Evolutionary conservation across 2,797 vertebrate genomes (phyloP), one percentile per base, ranked within the genome.

Genomic region (Leuciscus waleckii): DNA sequence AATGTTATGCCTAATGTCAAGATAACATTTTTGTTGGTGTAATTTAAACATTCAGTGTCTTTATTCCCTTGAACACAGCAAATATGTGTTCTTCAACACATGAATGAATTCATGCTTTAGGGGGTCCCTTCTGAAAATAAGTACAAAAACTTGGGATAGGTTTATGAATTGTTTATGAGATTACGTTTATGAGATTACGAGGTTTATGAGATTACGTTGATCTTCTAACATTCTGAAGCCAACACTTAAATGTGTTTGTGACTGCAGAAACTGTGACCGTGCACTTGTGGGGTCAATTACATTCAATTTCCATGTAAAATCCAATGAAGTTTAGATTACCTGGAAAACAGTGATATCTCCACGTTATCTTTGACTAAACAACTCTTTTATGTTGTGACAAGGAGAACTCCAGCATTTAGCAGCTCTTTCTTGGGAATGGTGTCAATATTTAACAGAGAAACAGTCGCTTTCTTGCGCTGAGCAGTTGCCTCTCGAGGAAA

Each of bases 391-490:
- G 76, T 56, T 61, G 54, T 46, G 74, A 82, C 87, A 88, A 82
- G 21, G 68, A 79, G 21, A 87, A 63, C 21, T 61, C 9, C 32
- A 26, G 43, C 51, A 73, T 74, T 73, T 79, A 78, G 74, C 74
- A 79, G 49, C 51, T 43, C 56, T 84, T 79, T 84, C 75, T 78
- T 69, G 75, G 49, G 46, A 84, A 65, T 19, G 21, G 70, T 84
- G 82, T 80, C 49, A 87, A 76, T 85, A 82, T 69, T 84, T 78
- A 81, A 81, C 83, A 84, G 69, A 39, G 51, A 63, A 77, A 70
- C 41, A 32, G 80, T 84, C 21, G 37, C 39, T 82, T 77, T 70
- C 83, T 78, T 87, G 61, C 2, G 7, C 35, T 26, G 26, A 76
- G 58, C 6, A 3, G 56, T 75, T 69, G 49, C 61, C 63, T 77